These are phyloP conservation scores for Athalia rosae DNA, from an alignment of 2,888 invertebrate species.

Conservation along the genomic window DNA sequence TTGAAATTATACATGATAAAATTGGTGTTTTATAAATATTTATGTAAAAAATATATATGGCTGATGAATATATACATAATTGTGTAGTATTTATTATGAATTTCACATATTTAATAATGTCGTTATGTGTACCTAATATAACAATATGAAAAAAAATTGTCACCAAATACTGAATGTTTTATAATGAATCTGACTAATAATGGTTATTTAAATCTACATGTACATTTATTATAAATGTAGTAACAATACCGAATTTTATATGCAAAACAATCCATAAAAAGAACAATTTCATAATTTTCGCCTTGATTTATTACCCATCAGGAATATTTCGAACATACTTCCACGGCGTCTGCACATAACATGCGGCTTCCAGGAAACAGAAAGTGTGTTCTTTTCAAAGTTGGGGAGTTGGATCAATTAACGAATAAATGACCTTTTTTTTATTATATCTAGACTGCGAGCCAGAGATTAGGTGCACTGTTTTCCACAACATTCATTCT, in stretches of 20 bases:
- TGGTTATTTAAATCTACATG: conserved; percentile 48
- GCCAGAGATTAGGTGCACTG: too few relatives aligned
- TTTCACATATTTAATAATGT: neutral
- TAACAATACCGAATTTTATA: conserved; percentile 60
- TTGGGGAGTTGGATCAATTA: too few relatives aligned
- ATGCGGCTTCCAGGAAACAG: too few relatives aligned
- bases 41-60: neutral
- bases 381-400: too few relatives aligned
- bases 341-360: too few relatives aligned
- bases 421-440: too few relatives aligned
- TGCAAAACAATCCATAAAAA: conserved; percentile 57
- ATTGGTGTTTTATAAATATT: conserved; percentile 16
- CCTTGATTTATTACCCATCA: neutral
- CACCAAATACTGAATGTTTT: conserved; percentile 50
- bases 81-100: neutral
- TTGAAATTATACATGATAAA: neutral
- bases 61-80: neutral
- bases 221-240: conserved; percentile 53
- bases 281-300: conserved; percentile 55
- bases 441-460: too few relatives aligned
- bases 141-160: conserved; percentile 45
- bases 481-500: too few relatives aligned
- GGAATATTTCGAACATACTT: too few relatives aligned
- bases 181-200: conserved; percentile 46
- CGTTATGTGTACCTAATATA: neutral